Conservation (phyloP, 2,797 vertebrate species). For the Basileuterus tristriatus region DNA sequence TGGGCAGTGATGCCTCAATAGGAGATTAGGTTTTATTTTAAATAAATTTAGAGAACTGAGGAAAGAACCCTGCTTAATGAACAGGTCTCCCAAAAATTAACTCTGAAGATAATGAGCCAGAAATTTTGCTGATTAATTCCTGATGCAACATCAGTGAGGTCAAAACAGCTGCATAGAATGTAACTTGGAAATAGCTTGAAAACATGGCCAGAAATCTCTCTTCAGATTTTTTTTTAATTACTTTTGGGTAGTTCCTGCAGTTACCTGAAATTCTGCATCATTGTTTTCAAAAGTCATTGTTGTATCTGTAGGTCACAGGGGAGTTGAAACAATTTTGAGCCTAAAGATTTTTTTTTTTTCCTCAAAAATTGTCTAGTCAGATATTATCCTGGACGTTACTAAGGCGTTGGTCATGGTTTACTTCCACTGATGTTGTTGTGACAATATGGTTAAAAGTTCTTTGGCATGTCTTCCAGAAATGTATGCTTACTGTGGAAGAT, state of each 20-base stretch:
- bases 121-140: conserved; percentile 13
- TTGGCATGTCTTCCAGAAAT: not conserved
- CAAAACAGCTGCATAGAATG: not conserved
- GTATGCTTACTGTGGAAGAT: not conserved
- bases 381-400: not conserved
- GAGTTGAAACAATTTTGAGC: not conserved
- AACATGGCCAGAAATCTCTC: not conserved
- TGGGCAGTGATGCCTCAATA: not conserved
- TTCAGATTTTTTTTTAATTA: not conserved
- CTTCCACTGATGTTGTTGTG: not conserved
- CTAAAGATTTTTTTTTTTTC: not conserved
- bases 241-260: not conserved
- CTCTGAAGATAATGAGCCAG: not conserved
- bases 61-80: not conserved
- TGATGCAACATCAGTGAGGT: not conserved
- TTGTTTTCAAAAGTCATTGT: not conserved
- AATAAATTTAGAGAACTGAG: not conserved
- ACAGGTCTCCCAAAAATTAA: not conserved
- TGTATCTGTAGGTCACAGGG: not conserved
- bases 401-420: not conserved
- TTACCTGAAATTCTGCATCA: not conserved
- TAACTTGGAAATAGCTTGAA: not conserved
- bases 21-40: not conserved
- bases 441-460: not conserved
- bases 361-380: not conserved